Evolutionary conservation across 2,888 invertebrate genomes (phyloP).

Genomic region (Calameuta filiformis): DNA sequence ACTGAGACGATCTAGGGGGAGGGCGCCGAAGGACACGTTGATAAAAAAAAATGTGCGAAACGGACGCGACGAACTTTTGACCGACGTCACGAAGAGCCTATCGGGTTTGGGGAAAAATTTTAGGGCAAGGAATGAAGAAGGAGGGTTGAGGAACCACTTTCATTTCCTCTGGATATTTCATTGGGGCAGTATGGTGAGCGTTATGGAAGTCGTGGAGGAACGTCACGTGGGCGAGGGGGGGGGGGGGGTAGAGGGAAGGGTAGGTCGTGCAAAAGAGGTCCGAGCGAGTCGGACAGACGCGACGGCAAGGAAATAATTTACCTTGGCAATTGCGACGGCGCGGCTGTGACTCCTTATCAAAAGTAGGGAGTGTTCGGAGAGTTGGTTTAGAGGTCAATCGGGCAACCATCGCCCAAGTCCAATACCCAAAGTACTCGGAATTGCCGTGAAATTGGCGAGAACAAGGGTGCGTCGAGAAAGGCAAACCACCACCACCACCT

Average conservation of each 20-base stretch:
- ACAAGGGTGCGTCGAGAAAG: neutral
- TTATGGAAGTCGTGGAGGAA: neutral
- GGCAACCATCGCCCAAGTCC: neutral
- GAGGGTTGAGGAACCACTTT: neutral
- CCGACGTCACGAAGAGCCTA: neutral
- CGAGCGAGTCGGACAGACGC: neutral
- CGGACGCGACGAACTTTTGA: too few relatives aligned
- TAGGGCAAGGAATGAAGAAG: too few relatives aligned
- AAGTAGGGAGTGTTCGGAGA: neutral
- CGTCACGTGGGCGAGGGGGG: neutral
- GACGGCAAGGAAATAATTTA: neutral
- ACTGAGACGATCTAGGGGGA: too few relatives aligned
- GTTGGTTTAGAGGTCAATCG: neutral
- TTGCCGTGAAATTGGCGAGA: neutral
- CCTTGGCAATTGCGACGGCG: neutral
- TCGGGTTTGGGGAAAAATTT: neutral
- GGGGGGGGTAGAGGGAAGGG: neutral
- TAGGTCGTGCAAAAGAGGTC: neutral
- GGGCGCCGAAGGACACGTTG: too few relatives aligned
- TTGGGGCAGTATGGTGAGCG: neutral
- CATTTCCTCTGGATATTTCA: neutral
- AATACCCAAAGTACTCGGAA: neutral
- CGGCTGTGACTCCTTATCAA: neutral
- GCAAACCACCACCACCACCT: too few relatives aligned
- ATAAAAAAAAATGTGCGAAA: neutral